These are phyloP conservation scores for Drosophila niveifrons DNA, from an alignment of 2,888 invertebrate genomes.

Conservation along the genomic window DNA sequence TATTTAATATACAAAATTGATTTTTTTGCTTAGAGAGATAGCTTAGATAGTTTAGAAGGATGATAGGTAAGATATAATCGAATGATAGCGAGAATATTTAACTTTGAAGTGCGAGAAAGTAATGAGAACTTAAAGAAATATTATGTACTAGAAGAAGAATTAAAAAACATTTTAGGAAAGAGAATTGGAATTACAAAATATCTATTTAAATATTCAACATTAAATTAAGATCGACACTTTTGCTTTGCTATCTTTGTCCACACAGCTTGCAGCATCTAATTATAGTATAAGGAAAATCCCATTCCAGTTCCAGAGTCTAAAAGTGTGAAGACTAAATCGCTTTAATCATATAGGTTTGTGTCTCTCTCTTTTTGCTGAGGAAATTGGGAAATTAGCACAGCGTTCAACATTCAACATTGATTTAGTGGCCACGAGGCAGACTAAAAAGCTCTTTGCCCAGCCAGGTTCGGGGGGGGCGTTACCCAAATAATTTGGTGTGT, in stretches of 20 bases:
- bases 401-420: slow-evolving; percentile 56
- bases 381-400: slow-evolving; percentile 65
- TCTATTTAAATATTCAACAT: too few species aligned
- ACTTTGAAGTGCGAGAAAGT: too few species aligned
- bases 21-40: too few species aligned
- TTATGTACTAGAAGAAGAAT: too few species aligned
- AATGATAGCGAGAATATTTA: too few species aligned
- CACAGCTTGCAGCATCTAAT: neutral
- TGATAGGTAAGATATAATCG: too few species aligned
- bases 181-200: too few species aligned
- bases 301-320: neutral
- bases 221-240: neutral
- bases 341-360: slow-evolving; percentile 27
- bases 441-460: slow-evolving; percentile 33
- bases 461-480: slow-evolving; percentile 48
- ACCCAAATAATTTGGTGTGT: slow-evolving; percentile 63
- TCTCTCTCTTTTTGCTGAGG: slow-evolving; percentile 2
- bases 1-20: too few species aligned
- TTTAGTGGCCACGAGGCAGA: slow-evolving; percentile 53
- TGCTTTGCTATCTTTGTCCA: neutral
- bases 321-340: slow-evolving; percentile 9
- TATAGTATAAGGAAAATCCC: neutral
- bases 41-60: too few species aligned
- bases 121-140: too few species aligned
- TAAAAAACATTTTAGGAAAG: too few species aligned